Base-by-base conservation (phyloP, 2,797 vertebrate species). In the Aselliscus stoliczkanus region DNA sequence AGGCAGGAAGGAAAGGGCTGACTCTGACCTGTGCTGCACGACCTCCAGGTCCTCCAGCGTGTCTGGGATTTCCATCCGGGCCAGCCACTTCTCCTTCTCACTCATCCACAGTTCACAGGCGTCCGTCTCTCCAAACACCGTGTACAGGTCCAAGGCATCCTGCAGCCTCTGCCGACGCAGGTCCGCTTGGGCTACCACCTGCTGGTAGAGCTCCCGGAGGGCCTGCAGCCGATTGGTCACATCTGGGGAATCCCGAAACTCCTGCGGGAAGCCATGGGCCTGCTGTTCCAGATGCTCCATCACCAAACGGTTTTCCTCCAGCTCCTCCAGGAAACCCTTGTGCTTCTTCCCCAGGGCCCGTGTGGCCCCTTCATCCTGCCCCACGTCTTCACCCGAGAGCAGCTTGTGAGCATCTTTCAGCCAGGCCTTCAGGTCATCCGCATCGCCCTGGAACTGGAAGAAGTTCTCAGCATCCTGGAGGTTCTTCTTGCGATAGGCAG, bases 71-170 rank as follows among this genome's bases (percentile, higher is more conserved):
- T 99, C 99, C 96, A 99, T 98, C 23, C 98, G 98, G 54, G 98
- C 98, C 98, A 99, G 97, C 99, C 99, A 99, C 58, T 99, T 99
- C 98, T 99, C 99, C 97, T 99, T 99, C 98, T 99, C 99, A 1
- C 98, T 98, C 99, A 99, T 99, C 99, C 99, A 99, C 47, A 99
- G 98, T 97, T 99, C 99, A 37, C 99, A 99, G 58, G 99, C 99
- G 0, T 99, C 99, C 0, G 99, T 99, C 98, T 99, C 99, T 52
- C 99, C 99, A 54, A 99, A 99, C 94, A 99, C 99, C 0, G 99
- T 99, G 98, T 99, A 99, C 80, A 99, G 98, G 81, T 99, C 98
- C 93, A 99, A 98, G 0, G 99, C 97, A 1, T 99, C 99, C 72
- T 99, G 99, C 42, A 99, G 98, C 97, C 98, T 99, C 95, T 99